Conservation (phyloP, 2,113 vertebrate genomes). For the Vombatus ursinus region DNA sequence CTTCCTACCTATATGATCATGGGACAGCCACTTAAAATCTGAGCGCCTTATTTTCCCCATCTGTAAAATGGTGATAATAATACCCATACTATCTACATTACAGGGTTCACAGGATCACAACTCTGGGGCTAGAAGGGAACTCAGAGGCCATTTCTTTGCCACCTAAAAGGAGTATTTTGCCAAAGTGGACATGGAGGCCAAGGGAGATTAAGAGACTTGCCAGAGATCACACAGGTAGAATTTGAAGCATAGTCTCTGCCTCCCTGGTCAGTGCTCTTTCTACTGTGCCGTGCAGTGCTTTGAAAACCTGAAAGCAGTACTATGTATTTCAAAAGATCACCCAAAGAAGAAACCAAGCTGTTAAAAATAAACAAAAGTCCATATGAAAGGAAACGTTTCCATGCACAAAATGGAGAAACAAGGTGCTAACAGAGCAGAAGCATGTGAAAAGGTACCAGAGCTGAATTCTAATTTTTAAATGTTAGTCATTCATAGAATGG, state of each 20-base stretch:
- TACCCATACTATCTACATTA: background rate
- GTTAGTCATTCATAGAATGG: background rate
- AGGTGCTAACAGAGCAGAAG: slow-evolving; percentile 3
- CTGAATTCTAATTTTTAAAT: slow-evolving; percentile 49
- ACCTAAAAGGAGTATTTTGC: background rate
- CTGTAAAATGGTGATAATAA: background rate
- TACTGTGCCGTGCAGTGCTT: background rate
- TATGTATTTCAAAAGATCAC: background rate
- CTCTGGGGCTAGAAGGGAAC: background rate
- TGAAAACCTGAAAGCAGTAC: background rate
- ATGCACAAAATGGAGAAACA: slow-evolving; percentile 45
- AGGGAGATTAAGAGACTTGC: background rate
- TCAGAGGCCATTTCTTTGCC: background rate
- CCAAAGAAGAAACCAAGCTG: slow-evolving; percentile 28
- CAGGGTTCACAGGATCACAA: background rate
- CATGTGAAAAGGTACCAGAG: slow-evolving; percentile 1
- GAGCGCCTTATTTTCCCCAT: background rate
- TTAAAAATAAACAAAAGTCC: slow-evolving; percentile 37
- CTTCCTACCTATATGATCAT: background rate
- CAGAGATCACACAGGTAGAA: background rate
- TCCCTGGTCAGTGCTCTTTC: background rate
- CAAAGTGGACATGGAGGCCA: background rate
- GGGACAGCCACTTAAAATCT: background rate
- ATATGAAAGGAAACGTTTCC: background rate
- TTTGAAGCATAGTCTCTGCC: background rate